These are phyloP conservation scores for Aphelinus certus DNA, from an alignment of 1,140 invertebrate species.

Conservation along the genomic window DNA sequence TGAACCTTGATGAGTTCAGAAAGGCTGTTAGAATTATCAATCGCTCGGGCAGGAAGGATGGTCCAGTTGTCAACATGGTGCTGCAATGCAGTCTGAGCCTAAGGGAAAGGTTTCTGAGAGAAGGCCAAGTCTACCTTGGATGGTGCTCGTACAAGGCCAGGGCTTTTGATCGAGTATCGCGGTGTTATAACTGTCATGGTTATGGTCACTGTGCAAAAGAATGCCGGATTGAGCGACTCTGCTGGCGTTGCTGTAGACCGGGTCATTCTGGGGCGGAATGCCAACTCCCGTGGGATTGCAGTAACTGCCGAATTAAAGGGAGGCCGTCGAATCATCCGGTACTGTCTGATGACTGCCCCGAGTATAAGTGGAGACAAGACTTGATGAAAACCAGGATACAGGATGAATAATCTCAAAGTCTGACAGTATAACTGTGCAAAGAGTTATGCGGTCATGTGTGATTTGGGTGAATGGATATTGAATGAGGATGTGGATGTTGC, in stretches of 20 bases:
- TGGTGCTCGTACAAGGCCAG: not conserved
- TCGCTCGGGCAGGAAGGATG: not conserved
- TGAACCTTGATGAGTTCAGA: not conserved
- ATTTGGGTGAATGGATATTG: not conserved
- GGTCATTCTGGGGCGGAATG: not conserved
- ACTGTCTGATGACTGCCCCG: not conserved
- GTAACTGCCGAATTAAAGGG: not conserved
- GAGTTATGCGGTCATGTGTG: not conserved
- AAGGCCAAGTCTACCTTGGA: not conserved
- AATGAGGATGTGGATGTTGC: not conserved
- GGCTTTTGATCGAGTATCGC: not conserved
- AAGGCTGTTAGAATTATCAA: not conserved
- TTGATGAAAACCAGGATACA: not conserved
- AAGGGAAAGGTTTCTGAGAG: not conserved
- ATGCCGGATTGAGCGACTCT: not conserved
- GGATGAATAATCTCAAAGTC: not conserved
- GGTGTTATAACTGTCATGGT: not conserved
- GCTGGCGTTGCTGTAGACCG: not conserved
- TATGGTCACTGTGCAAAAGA: constrained; percentile 54
- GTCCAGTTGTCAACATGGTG: not conserved
- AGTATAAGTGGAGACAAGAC: not conserved
- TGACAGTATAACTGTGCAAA: not conserved
- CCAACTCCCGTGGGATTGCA: not conserved
- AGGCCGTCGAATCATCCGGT: not conserved
- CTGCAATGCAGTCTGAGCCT: not conserved